Conservation (phyloP, 2,888 invertebrate genomes). For the Steromphala cineraria region DNA sequence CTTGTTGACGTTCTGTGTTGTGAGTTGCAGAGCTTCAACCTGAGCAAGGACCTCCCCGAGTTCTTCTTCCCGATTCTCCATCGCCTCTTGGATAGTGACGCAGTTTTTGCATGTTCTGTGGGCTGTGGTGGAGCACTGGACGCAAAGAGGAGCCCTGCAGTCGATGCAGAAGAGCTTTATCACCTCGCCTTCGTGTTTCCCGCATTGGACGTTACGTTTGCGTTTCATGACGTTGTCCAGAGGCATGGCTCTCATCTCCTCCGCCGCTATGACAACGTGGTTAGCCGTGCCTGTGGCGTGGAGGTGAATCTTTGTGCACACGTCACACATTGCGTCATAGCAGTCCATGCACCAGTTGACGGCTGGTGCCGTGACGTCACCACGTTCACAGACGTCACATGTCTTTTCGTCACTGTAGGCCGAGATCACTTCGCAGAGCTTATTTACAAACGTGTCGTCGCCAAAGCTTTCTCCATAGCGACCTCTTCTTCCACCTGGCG, state of each 20-base stretch:
- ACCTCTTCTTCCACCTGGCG: slow-evolving; percentile 36
- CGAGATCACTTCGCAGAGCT: slow-evolving; percentile 51
- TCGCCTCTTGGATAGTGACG: slow-evolving; percentile 57
- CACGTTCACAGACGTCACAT: slow-evolving; percentile 57
- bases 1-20: background rate
- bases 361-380: slow-evolving; percentile 46
- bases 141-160: slow-evolving; percentile 58
- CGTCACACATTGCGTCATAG: slow-evolving; percentile 57
- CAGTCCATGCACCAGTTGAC: slow-evolving; percentile 64
- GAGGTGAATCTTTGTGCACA: slow-evolving; percentile 57
- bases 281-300: slow-evolving; percentile 53
- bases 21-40: slow-evolving; percentile 3
- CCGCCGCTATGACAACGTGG: slow-evolving; percentile 51
- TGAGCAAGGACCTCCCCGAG: slow-evolving; percentile 30
- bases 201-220: slow-evolving; percentile 55
- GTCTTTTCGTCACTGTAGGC: slow-evolving; percentile 51
- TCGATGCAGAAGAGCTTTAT: slow-evolving; percentile 58
- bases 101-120: slow-evolving; percentile 60
- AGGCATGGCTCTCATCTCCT: slow-evolving; percentile 54
- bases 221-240: slow-evolving; percentile 55
- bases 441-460: slow-evolving; percentile 53
- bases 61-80: slow-evolving; percentile 49
- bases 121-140: slow-evolving; percentile 55
- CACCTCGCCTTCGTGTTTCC: slow-evolving; percentile 49
- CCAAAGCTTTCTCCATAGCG: slow-evolving; percentile 46